Percentiles rank a stretch among this genome's conserved stretches.
Conservation (phyloP, 2,888 invertebrate species). For the Troides oblongomaculatus region DNA sequence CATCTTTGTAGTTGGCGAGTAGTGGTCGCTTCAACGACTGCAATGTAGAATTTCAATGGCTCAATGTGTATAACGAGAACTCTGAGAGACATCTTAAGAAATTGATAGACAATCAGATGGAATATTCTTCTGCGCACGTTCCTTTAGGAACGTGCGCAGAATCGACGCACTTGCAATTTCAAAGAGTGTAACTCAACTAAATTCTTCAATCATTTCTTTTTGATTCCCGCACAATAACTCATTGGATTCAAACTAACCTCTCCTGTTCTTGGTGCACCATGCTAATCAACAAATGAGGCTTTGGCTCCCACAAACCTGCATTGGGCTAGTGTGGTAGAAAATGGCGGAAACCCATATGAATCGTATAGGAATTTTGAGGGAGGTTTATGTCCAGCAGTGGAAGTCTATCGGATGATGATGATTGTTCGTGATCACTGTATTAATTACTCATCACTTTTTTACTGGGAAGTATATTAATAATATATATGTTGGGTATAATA, state of each 20-base stretch:
- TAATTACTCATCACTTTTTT: constrained; percentile 48
- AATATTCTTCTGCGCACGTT: too few species aligned
- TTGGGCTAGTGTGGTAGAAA: too few species aligned
- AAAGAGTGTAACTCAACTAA: constrained; percentile 17
- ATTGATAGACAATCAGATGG: constrained; percentile 7
- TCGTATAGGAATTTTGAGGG: too few species aligned
- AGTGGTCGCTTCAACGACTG: constrained; percentile 33
- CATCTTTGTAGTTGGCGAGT: constrained; percentile 35
- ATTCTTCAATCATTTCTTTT: constrained; percentile 33
- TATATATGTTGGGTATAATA: constrained; percentile 33
- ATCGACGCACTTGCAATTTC: neutral
- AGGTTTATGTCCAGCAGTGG: too few species aligned
- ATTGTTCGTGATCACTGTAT: neutral
- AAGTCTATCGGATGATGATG: too few species aligned
- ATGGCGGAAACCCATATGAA: too few species aligned
- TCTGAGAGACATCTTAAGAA: constrained; percentile 31
- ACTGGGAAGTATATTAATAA: constrained; percentile 36
- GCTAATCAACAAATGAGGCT: too few species aligned
- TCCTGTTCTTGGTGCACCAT: too few species aligned
- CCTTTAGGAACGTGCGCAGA: neutral
- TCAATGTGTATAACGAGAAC: constrained; percentile 27
- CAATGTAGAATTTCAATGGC: constrained; percentile 31
- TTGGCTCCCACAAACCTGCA: too few species aligned
- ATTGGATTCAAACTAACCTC: too few species aligned
- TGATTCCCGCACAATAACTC: neutral